These are phyloP conservation scores for Encarsia formosa DNA, from an alignment of 2,888 invertebrate genomes.

Conservation along the genomic window DNA sequence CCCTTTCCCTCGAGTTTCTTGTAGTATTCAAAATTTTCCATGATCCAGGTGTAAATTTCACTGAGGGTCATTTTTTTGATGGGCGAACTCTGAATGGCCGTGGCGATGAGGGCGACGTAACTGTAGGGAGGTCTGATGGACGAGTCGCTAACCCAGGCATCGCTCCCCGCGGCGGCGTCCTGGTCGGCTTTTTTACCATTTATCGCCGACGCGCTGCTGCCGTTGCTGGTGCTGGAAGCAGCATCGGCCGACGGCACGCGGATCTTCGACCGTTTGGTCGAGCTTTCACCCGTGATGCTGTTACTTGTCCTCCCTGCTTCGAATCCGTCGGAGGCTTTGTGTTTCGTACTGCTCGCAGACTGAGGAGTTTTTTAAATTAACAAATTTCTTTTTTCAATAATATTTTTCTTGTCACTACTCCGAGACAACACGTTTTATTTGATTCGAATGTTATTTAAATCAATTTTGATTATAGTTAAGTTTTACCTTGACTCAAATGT, in stretches of 20 bases:
- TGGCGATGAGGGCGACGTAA: conserved; percentile 89
- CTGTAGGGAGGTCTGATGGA: conserved; percentile 80
- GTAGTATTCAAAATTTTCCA: conserved; percentile 78
- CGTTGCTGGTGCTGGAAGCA: background rate
- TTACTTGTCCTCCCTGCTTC: too few relatives aligned
- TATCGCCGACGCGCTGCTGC: too few relatives aligned
- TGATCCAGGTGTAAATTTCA: conserved; percentile 84
- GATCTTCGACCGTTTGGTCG: background rate
- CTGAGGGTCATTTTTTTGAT: conserved; percentile 76
- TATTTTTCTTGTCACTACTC: too few relatives aligned
- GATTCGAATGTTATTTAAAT: too few relatives aligned
- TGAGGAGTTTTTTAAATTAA: too few relatives aligned
- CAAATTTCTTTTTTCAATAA: too few relatives aligned
- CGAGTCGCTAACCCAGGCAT: conserved; percentile 3
- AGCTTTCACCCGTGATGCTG: background rate
- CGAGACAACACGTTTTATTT: too few relatives aligned
- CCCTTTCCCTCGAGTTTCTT: conserved; percentile 83
- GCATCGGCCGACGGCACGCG: background rate
- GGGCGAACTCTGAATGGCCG: conserved; percentile 79
- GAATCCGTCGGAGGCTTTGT: too few relatives aligned
- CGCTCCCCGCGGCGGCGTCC: background rate
- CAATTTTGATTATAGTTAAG: too few relatives aligned
- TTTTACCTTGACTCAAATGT: too few relatives aligned
- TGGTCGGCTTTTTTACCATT: background rate
- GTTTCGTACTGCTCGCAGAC: too few relatives aligned